These are phyloP conservation scores for Neosalanx taihuensis DNA, from an alignment of 2,797 vertebrate genomes.

Conservation along the genomic window DNA sequence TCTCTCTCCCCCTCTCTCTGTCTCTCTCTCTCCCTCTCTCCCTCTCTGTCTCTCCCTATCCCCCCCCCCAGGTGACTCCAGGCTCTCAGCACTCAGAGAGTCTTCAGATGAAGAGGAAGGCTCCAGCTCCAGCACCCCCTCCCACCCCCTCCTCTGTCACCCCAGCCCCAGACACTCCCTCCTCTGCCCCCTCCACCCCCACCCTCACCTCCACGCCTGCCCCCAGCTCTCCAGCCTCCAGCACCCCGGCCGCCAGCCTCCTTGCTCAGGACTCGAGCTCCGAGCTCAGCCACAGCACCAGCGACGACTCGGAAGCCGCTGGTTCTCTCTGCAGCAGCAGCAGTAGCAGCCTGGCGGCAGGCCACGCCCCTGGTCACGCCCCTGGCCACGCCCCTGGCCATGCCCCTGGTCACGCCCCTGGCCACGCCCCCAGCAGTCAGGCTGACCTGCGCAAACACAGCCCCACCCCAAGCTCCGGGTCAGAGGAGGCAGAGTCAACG, in stretches of 20 bases:
- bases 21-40: slow-evolving; percentile 30
- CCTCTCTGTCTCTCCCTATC: slow-evolving; percentile 21
- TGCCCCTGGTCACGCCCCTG: slow-evolving; percentile 17
- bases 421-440: slow-evolving; percentile 20
- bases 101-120: slow-evolving; percentile 88
- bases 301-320: slow-evolving; percentile 60
- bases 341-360: slow-evolving; percentile 46
- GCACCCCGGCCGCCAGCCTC: slow-evolving; percentile 65
- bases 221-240: slow-evolving; percentile 57
- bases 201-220: slow-evolving; percentile 32
- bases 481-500: slow-evolving; percentile 57
- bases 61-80: slow-evolving; percentile 66
- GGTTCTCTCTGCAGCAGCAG: slow-evolving; percentile 52
- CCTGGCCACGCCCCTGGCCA: slow-evolving; percentile 39
- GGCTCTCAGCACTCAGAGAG: slow-evolving; percentile 72
- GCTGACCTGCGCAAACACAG: slow-evolving; percentile 17
- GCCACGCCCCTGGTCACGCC: slow-evolving; percentile 18
- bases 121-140: slow-evolving; percentile 81
- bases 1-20: not conserved
- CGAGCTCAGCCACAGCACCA: slow-evolving; percentile 66
- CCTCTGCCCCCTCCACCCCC: slow-evolving; percentile 60
- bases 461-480: slow-evolving; percentile 40
- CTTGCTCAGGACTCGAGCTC: slow-evolving; percentile 67
- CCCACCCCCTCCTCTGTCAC: slow-evolving; percentile 65
- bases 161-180: slow-evolving; percentile 49